Percentiles rank a stretch among this genome's conserved stretches.
Conservation (phyloP, 2,113 vertebrate species). For the Anseranas semipalmata region DNA sequence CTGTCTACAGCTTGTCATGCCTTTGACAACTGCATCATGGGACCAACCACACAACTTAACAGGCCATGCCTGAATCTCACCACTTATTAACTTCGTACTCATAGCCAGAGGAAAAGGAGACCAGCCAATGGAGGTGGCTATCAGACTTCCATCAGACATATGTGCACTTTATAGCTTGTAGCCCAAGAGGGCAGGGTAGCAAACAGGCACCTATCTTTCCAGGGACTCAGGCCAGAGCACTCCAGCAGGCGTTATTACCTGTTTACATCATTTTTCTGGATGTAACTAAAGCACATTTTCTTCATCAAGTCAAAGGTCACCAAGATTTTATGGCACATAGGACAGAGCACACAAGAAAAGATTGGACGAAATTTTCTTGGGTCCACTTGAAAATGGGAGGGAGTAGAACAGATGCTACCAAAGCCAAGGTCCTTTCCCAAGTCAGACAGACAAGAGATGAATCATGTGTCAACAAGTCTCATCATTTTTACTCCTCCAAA, state of each 20-base stretch:
- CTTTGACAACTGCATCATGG: background rate
- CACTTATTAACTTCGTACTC: background rate
- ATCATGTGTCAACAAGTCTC: background rate
- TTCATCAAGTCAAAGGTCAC: background rate
- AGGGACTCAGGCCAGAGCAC: background rate
- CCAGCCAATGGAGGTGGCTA: background rate
- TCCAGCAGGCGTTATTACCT: background rate
- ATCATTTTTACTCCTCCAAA: background rate
- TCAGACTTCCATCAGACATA: background rate
- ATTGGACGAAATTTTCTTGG: background rate
- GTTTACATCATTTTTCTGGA: background rate
- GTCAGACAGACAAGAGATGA: background rate
- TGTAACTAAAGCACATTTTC: too few species aligned
- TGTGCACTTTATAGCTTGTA: background rate
- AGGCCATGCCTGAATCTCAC: background rate
- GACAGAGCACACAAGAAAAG: background rate
- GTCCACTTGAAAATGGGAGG: background rate
- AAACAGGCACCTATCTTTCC: background rate
- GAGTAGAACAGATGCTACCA: background rate
- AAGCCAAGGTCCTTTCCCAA: background rate
- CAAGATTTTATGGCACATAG: background rate
- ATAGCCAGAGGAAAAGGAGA: background rate
- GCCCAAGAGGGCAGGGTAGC: fast-evolving
- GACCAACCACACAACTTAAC: background rate
- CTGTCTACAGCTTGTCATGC: background rate